These are phyloP conservation scores for Tetrao urogallus DNA, from an alignment of 2,113 vertebrate species.

Conservation along the genomic window DNA sequence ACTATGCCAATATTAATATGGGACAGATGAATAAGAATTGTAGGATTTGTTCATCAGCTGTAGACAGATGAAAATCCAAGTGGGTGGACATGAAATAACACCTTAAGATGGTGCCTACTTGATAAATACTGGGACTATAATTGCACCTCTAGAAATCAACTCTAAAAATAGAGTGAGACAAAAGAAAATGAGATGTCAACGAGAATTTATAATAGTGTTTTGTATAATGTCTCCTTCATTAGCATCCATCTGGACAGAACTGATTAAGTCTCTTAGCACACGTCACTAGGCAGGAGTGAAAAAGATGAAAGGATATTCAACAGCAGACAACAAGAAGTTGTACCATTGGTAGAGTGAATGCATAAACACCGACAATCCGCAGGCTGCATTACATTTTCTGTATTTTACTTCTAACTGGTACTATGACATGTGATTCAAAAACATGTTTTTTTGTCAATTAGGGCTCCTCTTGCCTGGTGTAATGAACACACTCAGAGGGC, in stretches of 20 bases:
- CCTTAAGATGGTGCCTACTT: slow-evolving; percentile 35
- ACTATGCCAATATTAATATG: background rate
- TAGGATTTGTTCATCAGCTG: background rate
- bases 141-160: slow-evolving; percentile 40
- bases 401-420: background rate
- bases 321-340: slow-evolving; percentile 33
- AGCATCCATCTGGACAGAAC: slow-evolving; percentile 69
- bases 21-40: background rate
- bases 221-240: slow-evolving; percentile 63
- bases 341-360: background rate
- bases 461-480: background rate
- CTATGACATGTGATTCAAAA: background rate
- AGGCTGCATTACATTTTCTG: background rate
- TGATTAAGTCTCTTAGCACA: slow-evolving; percentile 65
- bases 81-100: slow-evolving; percentile 45
- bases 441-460: background rate
- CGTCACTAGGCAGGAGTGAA: slow-evolving; percentile 41
- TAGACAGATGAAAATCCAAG: slow-evolving; percentile 7
- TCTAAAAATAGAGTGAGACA: slow-evolving; percentile 70
- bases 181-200: slow-evolving; percentile 59
- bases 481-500: background rate
- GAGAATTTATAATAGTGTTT: slow-evolving; percentile 62
- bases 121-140: slow-evolving; percentile 42
- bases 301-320: slow-evolving; percentile 63
- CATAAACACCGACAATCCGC: background rate